phyloP scores from a whole-genome alignment of 2,113 vertebrate genomes.

The Centropristis striata region DNA sequence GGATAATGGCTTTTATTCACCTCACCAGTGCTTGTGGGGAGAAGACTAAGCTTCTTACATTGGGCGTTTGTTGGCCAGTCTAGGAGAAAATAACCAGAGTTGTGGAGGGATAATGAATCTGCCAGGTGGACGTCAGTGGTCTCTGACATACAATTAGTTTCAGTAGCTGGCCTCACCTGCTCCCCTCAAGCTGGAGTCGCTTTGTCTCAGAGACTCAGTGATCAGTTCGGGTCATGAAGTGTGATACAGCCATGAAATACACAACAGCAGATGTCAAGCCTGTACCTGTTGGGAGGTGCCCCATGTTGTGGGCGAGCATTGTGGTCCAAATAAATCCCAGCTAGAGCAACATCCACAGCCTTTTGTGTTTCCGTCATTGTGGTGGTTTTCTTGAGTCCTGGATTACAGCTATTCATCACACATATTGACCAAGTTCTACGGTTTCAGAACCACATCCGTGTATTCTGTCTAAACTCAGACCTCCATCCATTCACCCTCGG shows the following conservation, averaged over 20 bases:
- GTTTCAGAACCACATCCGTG: slow-evolving; percentile 13
- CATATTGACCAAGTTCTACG: neutral
- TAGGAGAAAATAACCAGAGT: slow-evolving; percentile 35
- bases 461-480: neutral
- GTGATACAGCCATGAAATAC: slow-evolving; percentile 25
- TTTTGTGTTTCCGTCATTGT: neutral
- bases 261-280: slow-evolving; percentile 27
- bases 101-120: slow-evolving; percentile 50
- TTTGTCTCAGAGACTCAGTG: slow-evolving; percentile 15
- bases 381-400: slow-evolving; percentile 7
- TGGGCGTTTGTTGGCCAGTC: slow-evolving; percentile 32
- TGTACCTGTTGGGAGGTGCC: neutral
- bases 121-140: slow-evolving; percentile 46
- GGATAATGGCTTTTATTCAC: slow-evolving; percentile 52
- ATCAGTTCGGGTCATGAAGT: slow-evolving; percentile 47
- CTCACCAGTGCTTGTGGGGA: slow-evolving; percentile 24
- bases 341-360: neutral
- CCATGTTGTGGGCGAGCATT: neutral
- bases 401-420: neutral
- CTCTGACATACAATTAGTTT: slow-evolving; percentile 52
- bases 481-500: neutral
- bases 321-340: neutral
- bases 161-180: slow-evolving; percentile 55
- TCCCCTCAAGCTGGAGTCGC: slow-evolving; percentile 4
- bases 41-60: slow-evolving; percentile 43